Percentiles rank a stretch among this genome's conserved stretches.
phyloP scores from a whole-genome alignment of 2,888 invertebrate species.

The Microchrysa polita region DNA sequence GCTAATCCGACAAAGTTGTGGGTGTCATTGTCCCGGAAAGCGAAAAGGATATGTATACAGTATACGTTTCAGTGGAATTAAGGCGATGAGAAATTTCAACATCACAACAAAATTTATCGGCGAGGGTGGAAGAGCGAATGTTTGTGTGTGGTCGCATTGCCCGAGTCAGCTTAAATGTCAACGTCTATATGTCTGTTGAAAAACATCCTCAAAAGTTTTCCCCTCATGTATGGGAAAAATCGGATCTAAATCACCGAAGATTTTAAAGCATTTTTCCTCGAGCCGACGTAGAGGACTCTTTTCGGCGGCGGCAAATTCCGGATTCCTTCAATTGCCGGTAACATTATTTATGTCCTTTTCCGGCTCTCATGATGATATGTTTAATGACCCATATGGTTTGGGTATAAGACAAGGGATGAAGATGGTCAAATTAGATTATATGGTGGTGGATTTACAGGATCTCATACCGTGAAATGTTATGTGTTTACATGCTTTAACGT shows the following conservation, averaged over 20 bases:
- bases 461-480: slow-evolving; percentile 15
- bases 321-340: not conserved
- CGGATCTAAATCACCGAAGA: too few species aligned
- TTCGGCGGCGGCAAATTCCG: not conserved
- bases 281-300: too few species aligned
- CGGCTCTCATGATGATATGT: slow-evolving; percentile 46
- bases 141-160: not conserved
- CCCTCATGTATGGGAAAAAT: too few species aligned
- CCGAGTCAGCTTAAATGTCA: not conserved
- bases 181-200: too few species aligned
- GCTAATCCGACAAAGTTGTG: slow-evolving; percentile 32
- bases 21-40: slow-evolving; percentile 13
- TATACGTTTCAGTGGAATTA: slow-evolving; percentile 27
- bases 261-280: too few species aligned
- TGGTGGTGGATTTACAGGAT: slow-evolving; percentile 44
- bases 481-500: not conserved
- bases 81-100: slow-evolving; percentile 7
- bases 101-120: not conserved
- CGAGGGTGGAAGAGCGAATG: not conserved
- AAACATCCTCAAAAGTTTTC: too few species aligned
- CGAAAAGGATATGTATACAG: too few species aligned
- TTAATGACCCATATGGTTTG: slow-evolving; percentile 51
- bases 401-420: slow-evolving; percentile 47
- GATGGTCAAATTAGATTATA: slow-evolving; percentile 51
- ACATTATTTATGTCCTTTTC: not conserved